Base-by-base conservation (phyloP, 2,888 invertebrate genomes). In the Chesias legatella region DNA sequence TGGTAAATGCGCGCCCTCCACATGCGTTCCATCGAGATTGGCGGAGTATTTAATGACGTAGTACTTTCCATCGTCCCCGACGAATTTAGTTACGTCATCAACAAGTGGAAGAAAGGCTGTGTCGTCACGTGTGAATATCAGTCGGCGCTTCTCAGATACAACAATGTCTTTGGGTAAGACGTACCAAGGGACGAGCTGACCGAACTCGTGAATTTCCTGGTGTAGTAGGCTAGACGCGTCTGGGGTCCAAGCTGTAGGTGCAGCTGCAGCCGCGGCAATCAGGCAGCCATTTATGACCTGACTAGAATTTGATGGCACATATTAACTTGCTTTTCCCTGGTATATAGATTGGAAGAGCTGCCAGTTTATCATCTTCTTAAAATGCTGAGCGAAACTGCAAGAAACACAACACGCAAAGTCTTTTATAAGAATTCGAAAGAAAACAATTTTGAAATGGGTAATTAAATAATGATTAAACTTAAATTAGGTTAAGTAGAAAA, bases 1-100 rank as follows among this genome's bases (percentile, higher is more conserved):
- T 33, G 63, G 63, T 23, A 78, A 40, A 49, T 80, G 77, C 11
- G 56, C 45, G 10, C 68, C 72, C 42, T 73, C 67, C 6, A 67
- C 62, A 11, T 67, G 66, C 24, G 48, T 50, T 3, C 81, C 80
- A 23, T 78, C 63, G 4, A 69, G 51, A 1, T 75, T 78, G 1
- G 80, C 72, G 7, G 56, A 59, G 54, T 77, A 80, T 44, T 72
- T 75, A 1, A 75, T 75, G 28, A 72, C 51, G 56, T 78, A 76
- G n/a, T 60, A 66, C 51, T 74, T 60, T 26, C 79, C 80, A 31
- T 79, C 76, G 7, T 70, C 67, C 0, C 73, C 68, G 2, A 75
- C 56, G 60, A 62, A 81, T 7, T 68, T 67, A 23, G 68, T 65
- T 48, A 79, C 69, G 1, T 79, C 78, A 33, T 79, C 76, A 1